Conservation (phyloP, 2,888 invertebrate species). For the Apamea crenata region DNA sequence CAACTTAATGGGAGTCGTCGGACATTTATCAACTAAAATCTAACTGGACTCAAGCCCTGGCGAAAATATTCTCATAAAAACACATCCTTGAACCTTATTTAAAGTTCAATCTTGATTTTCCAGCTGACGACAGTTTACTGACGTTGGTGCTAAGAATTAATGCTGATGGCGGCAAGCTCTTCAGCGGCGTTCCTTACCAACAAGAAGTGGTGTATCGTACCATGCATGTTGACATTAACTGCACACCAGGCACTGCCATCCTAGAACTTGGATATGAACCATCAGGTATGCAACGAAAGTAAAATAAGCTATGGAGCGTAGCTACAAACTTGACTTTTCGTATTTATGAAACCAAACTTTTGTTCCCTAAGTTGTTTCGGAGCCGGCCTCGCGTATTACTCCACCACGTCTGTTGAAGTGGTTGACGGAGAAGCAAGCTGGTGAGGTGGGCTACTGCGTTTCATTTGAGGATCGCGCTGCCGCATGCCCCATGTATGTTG, state of each 20-base stretch:
- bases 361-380: constrained; percentile 60
- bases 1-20: too few relatives aligned
- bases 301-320: background rate
- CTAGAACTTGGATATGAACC: constrained; percentile 80
- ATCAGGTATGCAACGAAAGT: constrained; percentile 68
- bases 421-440: constrained; percentile 73
- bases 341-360: background rate
- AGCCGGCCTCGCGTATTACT: constrained; percentile 66
- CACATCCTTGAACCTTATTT: background rate
- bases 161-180: constrained; percentile 71
- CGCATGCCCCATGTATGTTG: constrained; percentile 90
- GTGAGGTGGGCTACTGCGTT: constrained; percentile 79
- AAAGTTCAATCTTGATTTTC: constrained; percentile 51
- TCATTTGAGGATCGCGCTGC: constrained; percentile 87
- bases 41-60: background rate
- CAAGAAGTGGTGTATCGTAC: constrained; percentile 76
- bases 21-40: background rate
- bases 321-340: background rate
- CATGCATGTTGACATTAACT: constrained; percentile 77
- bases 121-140: constrained; percentile 74
- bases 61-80: background rate
- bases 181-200: constrained; percentile 77
- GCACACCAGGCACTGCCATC: constrained; percentile 78
- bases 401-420: constrained; percentile 76
- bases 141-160: constrained; percentile 78